phyloP scores from a whole-genome alignment of 1,140 invertebrate species.

The Pachypeltis micranthus region DNA sequence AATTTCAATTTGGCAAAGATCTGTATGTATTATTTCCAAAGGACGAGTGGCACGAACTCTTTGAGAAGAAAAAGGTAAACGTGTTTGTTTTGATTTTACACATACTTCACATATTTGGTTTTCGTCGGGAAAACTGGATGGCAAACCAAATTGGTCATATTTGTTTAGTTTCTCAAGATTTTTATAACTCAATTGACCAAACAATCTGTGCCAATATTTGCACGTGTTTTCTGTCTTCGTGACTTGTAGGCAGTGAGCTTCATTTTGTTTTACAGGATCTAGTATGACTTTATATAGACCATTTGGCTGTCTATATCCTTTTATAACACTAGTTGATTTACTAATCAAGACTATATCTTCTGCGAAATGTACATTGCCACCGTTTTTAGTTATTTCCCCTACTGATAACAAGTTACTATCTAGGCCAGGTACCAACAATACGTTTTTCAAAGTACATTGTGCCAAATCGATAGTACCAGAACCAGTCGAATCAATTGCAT shows the following conservation, averaged over 20 bases:
- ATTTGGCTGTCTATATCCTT: neutral
- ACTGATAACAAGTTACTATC: slow-evolving; percentile 14
- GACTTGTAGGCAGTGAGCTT: neutral
- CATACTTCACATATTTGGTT: neutral
- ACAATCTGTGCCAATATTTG: slow-evolving; percentile 13
- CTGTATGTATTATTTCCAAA: slow-evolving; percentile 11
- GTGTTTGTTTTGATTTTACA: neutral
- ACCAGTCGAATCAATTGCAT: neutral
- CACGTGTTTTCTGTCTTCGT: neutral
- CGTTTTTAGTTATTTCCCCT: slow-evolving; percentile 12
- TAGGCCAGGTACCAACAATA: neutral
- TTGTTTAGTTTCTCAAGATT: slow-evolving; percentile 8
- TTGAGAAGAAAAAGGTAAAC: neutral
- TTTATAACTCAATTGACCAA: slow-evolving; percentile 15
- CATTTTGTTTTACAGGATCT: neutral
- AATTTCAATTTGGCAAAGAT: slow-evolving; percentile 1
- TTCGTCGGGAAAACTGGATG: neutral
- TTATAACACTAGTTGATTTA: slow-evolving; percentile 1
- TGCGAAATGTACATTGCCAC: slow-evolving; percentile 4
- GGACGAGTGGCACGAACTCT: neutral
- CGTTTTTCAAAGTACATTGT: slow-evolving; percentile 8
- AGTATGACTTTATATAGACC: neutral
- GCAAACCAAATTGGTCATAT: neutral
- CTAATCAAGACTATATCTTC: slow-evolving; percentile 7
- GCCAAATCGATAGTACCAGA: neutral